These are phyloP conservation scores for Astreopora myriophthalma DNA, from an alignment of 64 coral and sea anemone genomes.

Conservation along the genomic window DNA sequence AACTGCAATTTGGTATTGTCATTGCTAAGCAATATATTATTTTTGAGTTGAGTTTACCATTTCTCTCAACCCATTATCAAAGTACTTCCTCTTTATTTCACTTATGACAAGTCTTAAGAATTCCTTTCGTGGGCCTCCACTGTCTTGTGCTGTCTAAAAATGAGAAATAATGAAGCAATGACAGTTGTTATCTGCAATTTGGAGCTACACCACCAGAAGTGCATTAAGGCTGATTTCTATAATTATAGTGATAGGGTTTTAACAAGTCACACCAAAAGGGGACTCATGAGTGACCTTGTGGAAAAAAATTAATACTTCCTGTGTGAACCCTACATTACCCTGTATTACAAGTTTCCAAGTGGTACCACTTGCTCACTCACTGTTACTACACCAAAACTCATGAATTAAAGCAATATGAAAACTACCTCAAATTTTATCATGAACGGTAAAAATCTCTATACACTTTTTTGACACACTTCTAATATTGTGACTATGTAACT, in stretches of 20 bases:
- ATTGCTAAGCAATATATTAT: not conserved
- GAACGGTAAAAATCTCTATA: not conserved
- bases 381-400: too few relatives aligned
- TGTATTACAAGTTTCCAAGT: not conserved
- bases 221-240: not conserved
- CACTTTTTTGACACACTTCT: not conserved
- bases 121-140: slow-evolving; percentile 60
- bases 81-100: slow-evolving; percentile 43
- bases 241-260: not conserved
- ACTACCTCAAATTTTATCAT: not conserved
- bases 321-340: not conserved
- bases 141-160: not conserved
- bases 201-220: not conserved
- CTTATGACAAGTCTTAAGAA: slow-evolving; percentile 44
- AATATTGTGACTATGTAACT: not conserved
- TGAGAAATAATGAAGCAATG: not conserved
- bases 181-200: not conserved
- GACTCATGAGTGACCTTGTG: not conserved
- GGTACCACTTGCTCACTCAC: not conserved
- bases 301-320: not conserved
- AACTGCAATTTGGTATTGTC: slow-evolving; percentile 35
- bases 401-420: too few relatives aligned
- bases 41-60: not conserved
- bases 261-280: not conserved
- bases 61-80: slow-evolving; percentile 44